phyloP scores from a whole-genome alignment of 2,888 invertebrate species.

The Erebia aethiops region DNA sequence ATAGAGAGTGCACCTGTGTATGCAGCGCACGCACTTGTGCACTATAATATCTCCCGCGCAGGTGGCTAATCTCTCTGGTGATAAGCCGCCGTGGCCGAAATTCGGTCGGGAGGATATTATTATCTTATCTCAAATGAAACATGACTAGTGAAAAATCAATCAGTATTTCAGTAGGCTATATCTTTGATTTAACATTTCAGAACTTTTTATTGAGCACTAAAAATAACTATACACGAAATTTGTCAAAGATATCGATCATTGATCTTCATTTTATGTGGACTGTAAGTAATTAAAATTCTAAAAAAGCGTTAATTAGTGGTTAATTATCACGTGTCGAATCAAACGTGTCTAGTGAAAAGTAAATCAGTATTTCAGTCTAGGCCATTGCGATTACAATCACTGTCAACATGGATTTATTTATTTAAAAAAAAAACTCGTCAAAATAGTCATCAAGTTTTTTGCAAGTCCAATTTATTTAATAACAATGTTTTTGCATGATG shows the following conservation, averaged over 20 bases:
- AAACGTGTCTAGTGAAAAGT: neutral
- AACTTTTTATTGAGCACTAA: neutral
- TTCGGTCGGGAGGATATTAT: too few species aligned
- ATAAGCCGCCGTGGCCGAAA: too few species aligned
- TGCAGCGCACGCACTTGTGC: too few species aligned
- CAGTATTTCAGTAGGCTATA: neutral
- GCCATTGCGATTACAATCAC: neutral
- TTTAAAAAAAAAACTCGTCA: neutral
- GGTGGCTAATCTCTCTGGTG: too few species aligned
- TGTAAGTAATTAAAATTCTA: conserved; percentile 5
- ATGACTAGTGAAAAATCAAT: neutral
- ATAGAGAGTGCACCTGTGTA: too few species aligned
- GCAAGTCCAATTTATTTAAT: neutral
- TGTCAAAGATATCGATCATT: neutral
- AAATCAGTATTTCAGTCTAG: neutral
- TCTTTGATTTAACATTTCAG: neutral
- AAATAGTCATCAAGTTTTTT: neutral
- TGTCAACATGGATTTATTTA: neutral
- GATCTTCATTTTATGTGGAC: neutral
- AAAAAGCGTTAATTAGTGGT: neutral
- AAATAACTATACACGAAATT: neutral
- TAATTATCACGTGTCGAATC: neutral
- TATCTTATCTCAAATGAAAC: neutral
- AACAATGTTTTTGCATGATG: neutral
- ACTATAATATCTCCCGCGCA: too few species aligned